Percentiles rank a stretch among this genome's conserved stretches.
phyloP scores from a whole-genome alignment of 2,888 invertebrate genomes.

The Drosophila gaucha region DNA sequence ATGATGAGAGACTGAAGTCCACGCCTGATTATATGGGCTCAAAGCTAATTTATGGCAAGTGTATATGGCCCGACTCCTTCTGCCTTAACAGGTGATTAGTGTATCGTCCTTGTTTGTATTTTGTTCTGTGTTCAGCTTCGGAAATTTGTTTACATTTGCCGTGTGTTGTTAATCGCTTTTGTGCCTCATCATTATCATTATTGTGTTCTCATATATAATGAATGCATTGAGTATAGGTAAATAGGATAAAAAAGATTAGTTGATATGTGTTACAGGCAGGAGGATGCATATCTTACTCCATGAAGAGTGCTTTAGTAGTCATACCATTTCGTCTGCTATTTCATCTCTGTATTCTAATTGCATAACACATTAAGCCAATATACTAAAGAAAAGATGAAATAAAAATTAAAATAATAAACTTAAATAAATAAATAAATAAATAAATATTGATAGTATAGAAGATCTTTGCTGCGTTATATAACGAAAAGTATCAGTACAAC shows the following conservation, averaged over 20 bases:
- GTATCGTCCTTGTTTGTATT: slow-evolving; percentile 21
- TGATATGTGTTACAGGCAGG: neutral
- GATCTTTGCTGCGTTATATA: too few relatives aligned
- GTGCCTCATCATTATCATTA: slow-evolving; percentile 34
- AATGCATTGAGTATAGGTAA: neutral
- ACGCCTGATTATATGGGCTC: slow-evolving; percentile 51
- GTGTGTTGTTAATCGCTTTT: slow-evolving; percentile 51
- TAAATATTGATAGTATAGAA: too few relatives aligned
- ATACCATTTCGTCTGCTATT: too few relatives aligned
- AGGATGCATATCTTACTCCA: neutral
- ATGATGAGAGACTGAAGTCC: slow-evolving; percentile 47
- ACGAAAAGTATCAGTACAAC: too few relatives aligned
- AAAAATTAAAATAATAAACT: too few relatives aligned
- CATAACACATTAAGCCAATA: too few relatives aligned
- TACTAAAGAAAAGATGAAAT: too few relatives aligned
- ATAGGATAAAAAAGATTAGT: neutral
- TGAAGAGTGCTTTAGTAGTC: too few relatives aligned
- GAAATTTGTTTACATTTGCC: slow-evolving; percentile 56
- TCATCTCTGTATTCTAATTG: too few relatives aligned
- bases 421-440: too few relatives aligned
- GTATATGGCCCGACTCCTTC: slow-evolving; percentile 5
- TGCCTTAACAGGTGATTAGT: slow-evolving; percentile 60
- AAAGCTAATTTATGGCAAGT: slow-evolving; percentile 36
- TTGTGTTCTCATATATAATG: neutral
- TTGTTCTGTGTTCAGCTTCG: slow-evolving; percentile 40